phyloP scores from a whole-genome alignment of 2,113 vertebrate species.

The Cettia cetti region DNA sequence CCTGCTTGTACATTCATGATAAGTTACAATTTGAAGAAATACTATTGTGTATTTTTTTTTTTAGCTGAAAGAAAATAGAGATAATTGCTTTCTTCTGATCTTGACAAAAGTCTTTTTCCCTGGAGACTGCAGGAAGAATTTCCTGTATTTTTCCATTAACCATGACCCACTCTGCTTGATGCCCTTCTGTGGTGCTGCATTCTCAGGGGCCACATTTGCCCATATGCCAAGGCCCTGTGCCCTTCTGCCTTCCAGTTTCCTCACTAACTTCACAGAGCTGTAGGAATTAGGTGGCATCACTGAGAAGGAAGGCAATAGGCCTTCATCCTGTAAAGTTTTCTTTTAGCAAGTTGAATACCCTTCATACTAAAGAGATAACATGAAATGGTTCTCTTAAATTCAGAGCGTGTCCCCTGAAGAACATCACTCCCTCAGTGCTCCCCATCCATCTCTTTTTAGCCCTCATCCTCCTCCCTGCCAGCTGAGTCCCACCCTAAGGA shows the following conservation, averaged over 20 bases:
- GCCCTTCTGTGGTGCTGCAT: not conserved
- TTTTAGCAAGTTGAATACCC: not conserved
- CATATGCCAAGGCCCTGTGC: not conserved
- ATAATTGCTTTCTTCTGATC: not conserved
- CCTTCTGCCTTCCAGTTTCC: not conserved
- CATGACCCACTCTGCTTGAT: accelerated
- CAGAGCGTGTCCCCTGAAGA: not conserved
- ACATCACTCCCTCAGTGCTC: not conserved
- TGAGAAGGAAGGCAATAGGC: not conserved
- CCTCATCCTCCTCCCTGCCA: not conserved
- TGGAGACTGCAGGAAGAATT: not conserved
- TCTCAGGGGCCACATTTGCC: not conserved
- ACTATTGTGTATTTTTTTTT: no score
- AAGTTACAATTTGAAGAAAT: not conserved
- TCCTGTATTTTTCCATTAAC: not conserved
- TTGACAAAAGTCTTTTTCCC: not conserved
- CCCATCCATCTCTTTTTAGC: not conserved
- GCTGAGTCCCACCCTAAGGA: not conserved
- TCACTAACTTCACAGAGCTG: not conserved
- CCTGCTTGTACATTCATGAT: not conserved
- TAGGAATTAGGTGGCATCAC: not conserved
- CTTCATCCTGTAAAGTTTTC: not conserved
- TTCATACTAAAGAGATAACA: not conserved
- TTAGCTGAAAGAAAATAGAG: not conserved
- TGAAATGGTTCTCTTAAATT: not conserved